Conservation (phyloP, 2,113 vertebrate genomes). For the Corythornis madagascariensis region DNA sequence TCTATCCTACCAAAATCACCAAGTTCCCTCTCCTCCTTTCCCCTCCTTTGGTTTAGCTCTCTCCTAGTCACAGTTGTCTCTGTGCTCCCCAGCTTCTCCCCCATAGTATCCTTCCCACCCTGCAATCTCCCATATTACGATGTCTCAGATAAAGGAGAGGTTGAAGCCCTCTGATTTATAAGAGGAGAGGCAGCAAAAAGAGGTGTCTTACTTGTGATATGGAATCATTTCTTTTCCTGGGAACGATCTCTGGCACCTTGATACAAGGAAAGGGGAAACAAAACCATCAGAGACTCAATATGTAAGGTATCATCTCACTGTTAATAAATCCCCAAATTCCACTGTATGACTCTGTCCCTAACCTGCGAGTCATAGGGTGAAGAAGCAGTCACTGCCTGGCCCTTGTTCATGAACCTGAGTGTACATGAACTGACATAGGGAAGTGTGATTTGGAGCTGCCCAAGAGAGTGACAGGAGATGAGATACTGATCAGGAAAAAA, state of each 20-base stretch:
- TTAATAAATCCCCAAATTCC: not conserved
- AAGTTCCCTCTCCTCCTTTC: not conserved
- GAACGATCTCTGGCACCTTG: conserved; percentile 19
- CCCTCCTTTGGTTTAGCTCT: not conserved
- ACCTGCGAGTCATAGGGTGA: not conserved
- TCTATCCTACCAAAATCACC: not conserved
- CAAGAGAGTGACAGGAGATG: not conserved
- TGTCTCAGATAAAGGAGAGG: not conserved
- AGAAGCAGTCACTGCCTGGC: not conserved
- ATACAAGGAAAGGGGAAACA: not conserved
- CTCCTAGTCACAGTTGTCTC: not conserved
- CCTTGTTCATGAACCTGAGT: not conserved
- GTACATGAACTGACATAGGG: not conserved
- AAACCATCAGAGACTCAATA: not conserved
- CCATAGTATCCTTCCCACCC: not conserved
- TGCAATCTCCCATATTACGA: not conserved
- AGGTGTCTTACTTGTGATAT: not conserved
- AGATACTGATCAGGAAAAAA: not conserved
- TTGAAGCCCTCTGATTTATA: not conserved
- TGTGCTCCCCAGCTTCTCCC: not conserved
- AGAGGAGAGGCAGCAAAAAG: not conserved
- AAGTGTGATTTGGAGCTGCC: not conserved
- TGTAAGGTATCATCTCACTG: not conserved
- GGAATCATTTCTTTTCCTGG: not conserved
- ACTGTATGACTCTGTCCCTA: not conserved